These are phyloP conservation scores for Pogoniulus pusillus DNA, from an alignment of 2,797 vertebrate genomes.

Conservation along the genomic window DNA sequence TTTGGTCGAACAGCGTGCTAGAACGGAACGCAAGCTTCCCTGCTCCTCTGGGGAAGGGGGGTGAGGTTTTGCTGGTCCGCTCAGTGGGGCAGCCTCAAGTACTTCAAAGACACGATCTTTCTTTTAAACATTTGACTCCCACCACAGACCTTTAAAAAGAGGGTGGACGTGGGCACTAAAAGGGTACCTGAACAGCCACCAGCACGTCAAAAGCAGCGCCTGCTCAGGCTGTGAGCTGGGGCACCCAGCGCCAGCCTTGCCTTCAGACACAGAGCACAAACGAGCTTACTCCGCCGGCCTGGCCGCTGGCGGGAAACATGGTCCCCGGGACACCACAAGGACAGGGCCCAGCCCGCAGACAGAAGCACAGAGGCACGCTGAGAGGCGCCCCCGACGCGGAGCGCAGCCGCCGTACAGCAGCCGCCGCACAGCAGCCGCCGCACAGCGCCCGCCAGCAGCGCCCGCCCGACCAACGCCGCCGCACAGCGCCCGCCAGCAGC, in stretches of 20 bases:
- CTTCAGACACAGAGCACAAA: neutral
- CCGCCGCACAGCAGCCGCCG: too few relatives aligned
- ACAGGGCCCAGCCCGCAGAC: fast-evolving
- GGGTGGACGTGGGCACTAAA: too few relatives aligned
- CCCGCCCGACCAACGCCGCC: too few relatives aligned
- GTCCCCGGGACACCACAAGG: fast-evolving
- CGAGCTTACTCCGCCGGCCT: fast-evolving
- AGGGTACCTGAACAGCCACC: too few relatives aligned
- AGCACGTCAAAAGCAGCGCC: neutral
- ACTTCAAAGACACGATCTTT: neutral
- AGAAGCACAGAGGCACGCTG: too few relatives aligned
- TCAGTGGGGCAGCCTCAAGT: fast-evolving
- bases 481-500: too few relatives aligned
- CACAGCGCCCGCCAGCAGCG: too few relatives aligned
- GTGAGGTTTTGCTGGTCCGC: fast-evolving
- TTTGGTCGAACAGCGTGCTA: neutral
- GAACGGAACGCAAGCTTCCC: too few relatives aligned
- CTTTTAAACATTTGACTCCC: neutral
- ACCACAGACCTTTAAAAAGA: neutral
- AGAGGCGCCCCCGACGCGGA: too few relatives aligned
- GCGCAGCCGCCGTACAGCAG: too few relatives aligned
- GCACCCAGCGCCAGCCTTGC: fast-evolving
- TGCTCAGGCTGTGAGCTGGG: neutral
- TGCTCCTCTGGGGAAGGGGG: neutral
- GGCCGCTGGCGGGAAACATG: fast-evolving